Evolutionary conservation across 2,797 vertebrate species (phyloP), one percentile per base, ranked within the genome.

Genomic region (Taeniopygia guttata): DNA sequence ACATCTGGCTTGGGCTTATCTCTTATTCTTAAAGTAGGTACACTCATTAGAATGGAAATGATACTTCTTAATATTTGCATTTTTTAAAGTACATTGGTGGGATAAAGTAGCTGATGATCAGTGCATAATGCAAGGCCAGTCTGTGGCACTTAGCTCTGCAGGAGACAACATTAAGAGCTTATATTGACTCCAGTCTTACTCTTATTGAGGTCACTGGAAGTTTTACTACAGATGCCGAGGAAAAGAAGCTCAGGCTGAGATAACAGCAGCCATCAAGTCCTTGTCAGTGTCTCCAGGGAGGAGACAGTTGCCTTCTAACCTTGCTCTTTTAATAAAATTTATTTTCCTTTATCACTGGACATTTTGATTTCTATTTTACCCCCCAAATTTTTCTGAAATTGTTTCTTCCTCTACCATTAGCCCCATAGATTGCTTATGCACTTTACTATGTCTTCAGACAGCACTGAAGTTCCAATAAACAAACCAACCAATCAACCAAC

Each of bases 321-420:
- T 43, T 56, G 9, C 30, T 82, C 19, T 83, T 21, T 88, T 89
- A 89, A 72, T 27, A 43, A 62, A 93, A 72, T 74, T 46, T 83
- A 66, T 93, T 96, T 95, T 56, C n/a, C 66, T 93, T 95, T 93
- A 73, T 66, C 64, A 76, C 43, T 27, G 23, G 87, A 86, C 26
- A 80, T 91, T 90, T 89, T 90, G 32, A 85, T 90, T 94, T 94
- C 49, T 76, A 77, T 69, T 93, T 78, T 11, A 78, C 5, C 11
- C 7, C 32, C 34, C 54, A 89, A 79, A 87, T 92, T 89, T 89
- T 96, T 96, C 93, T 94, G 86, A 96, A 96, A 95, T 78, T 58
- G 10, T 73, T 68, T 85, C 30, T 40, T 95, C 26, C 94, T 94
- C 82, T 95, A 75, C 87, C 69, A 84, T 94, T 91, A 94, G 60